Conservation (phyloP, 2,797 vertebrate species). For the Girardinus metallicus region DNA sequence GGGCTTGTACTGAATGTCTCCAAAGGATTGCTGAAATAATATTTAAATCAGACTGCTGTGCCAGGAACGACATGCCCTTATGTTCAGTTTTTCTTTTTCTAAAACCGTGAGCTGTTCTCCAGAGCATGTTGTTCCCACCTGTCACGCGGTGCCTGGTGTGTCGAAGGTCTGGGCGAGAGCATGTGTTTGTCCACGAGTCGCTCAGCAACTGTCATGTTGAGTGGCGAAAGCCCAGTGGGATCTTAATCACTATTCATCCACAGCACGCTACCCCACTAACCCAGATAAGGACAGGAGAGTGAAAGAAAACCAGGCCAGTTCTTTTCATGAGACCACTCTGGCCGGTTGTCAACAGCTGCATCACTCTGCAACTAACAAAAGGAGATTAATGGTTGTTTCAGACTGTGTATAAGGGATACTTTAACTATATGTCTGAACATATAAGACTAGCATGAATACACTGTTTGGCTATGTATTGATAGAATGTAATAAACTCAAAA, state of each 20-base stretch:
- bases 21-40: not conserved
- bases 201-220: conserved; percentile 37
- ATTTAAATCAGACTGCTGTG: not conserved
- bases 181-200: not conserved
- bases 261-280: conserved; percentile 51
- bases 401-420: not conserved
- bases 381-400: conserved; percentile 8
- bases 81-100: not conserved
- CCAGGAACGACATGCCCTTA: not conserved
- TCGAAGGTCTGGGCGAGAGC: conserved; percentile 5
- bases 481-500: not conserved
- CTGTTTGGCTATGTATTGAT: not conserved
- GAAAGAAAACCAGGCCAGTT: conserved; percentile 38
- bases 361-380: not conserved
- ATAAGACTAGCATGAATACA: not conserved
- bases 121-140: conserved; percentile 14
- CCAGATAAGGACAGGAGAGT: conserved; percentile 53
- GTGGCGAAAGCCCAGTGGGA: conserved; percentile 44
- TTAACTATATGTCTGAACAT: not conserved
- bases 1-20: not conserved
- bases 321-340: conserved; percentile 23
- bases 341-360: conserved; percentile 15
- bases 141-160: conserved; percentile 16
- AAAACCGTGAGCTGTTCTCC: not conserved
- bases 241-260: conserved; percentile 49